These are phyloP conservation scores for Pogoniulus pusillus DNA, from an alignment of 2,797 vertebrate species.

Conservation along the genomic window DNA sequence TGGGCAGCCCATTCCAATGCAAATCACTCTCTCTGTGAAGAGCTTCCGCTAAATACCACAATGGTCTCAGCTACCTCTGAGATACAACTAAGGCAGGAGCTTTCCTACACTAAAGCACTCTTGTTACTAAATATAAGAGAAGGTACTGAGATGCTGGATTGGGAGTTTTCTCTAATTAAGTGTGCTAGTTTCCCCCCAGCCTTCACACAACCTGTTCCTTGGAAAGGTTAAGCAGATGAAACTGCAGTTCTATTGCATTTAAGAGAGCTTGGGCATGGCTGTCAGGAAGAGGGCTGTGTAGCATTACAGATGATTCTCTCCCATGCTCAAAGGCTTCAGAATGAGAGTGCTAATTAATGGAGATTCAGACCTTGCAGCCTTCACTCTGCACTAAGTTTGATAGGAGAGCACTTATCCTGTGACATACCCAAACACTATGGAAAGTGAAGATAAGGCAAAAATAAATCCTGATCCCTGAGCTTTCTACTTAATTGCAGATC, in stretches of 20 bases:
- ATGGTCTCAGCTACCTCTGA: not conserved
- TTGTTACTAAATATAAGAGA: not conserved
- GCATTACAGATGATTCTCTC: not conserved
- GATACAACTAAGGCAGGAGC: not conserved
- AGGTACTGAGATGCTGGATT: not conserved
- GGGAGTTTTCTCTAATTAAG: not conserved
- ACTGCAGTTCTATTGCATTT: not conserved
- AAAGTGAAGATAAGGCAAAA: not conserved
- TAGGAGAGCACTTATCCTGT: not conserved
- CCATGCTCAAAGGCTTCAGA: not conserved
- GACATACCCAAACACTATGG: not conserved
- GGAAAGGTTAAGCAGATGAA: not conserved
- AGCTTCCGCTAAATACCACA: not conserved
- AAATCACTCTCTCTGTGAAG: too few relatives aligned
- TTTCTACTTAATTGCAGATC: not conserved
- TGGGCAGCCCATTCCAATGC: too few relatives aligned
- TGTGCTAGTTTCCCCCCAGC: not conserved
- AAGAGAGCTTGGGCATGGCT: fast-evolving
- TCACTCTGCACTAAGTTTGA: not conserved
- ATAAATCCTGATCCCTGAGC: not conserved
- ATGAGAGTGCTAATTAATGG: not conserved
- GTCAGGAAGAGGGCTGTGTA: not conserved
- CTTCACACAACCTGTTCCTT: not conserved
- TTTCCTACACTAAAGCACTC: not conserved
- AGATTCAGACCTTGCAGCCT: not conserved